These are phyloP conservation scores for Papilio polytes DNA, from an alignment of 1,140 invertebrate genomes.

Conservation along the genomic window DNA sequence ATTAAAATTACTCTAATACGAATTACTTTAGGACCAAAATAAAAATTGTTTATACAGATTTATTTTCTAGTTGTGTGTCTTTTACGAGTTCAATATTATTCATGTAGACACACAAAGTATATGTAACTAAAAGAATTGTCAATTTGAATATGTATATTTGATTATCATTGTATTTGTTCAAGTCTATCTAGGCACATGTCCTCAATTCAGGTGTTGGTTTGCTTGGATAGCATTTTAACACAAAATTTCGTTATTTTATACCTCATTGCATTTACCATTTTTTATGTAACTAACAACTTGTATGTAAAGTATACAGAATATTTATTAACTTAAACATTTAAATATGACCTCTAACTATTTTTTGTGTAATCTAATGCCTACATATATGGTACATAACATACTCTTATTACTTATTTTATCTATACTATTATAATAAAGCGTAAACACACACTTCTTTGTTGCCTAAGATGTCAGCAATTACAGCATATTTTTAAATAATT, in stretches of 20 bases:
- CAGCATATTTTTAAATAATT: too few species aligned
- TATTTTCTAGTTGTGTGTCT: not conserved
- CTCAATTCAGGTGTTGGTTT: not conserved
- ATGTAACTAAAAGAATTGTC: not conserved
- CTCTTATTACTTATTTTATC: too few species aligned
- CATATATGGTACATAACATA: not conserved
- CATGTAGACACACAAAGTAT: not conserved
- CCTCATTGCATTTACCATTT: not conserved
- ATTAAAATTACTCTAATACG: not conserved
- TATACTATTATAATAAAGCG: too few species aligned
- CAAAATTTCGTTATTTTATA: conserved; percentile 15
- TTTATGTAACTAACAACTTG: conserved; percentile 7
- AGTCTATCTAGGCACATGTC: not conserved
- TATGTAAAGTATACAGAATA: not conserved
- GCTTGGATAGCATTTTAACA: conserved; percentile 17
- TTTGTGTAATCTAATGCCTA: not conserved
- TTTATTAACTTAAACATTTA: conserved; percentile 9
- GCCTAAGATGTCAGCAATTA: too few species aligned
- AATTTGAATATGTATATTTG: conserved; percentile 1
- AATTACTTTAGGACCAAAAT: too few species aligned
- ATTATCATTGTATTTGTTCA: not conserved
- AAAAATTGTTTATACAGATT: too few species aligned
- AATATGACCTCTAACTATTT: not conserved
- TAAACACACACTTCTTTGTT: too few species aligned
- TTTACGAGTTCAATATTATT: not conserved